Evolutionary conservation across 2,113 vertebrate species (phyloP).

Genomic region (Festucalex cinctus): DNA sequence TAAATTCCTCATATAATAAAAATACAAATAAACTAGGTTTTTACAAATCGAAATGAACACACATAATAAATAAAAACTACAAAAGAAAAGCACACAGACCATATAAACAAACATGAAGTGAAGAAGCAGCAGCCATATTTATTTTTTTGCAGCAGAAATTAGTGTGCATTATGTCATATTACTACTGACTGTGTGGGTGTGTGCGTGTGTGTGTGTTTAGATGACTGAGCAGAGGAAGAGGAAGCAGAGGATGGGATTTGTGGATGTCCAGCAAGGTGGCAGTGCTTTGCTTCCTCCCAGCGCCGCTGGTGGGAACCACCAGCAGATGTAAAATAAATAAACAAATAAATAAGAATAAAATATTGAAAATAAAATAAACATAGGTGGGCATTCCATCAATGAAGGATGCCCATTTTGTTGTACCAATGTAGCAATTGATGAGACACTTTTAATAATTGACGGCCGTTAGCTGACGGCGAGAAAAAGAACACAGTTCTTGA

Average conservation of each 20-base stretch:
- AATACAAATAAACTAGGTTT: too few species aligned
- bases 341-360: neutral
- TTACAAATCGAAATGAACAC: too few species aligned
- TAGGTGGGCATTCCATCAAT: too few species aligned
- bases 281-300: conserved; percentile 60
- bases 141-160: neutral
- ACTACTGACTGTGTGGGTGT: neutral
- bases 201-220: conserved; percentile 55
- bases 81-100: too few species aligned
- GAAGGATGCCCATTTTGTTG: too few species aligned
- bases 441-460: too few species aligned
- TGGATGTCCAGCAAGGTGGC: conserved; percentile 80
- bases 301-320: conserved; percentile 71
- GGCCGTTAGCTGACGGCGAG: too few species aligned
- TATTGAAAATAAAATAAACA: neutral
- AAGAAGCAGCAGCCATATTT: neutral
- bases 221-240: conserved; percentile 98
- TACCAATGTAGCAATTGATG: too few species aligned
- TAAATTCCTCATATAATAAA: too few species aligned
- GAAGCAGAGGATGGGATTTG: conserved; percentile 92
- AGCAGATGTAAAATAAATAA: conserved; percentile 58
- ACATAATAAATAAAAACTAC: too few species aligned
- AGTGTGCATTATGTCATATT: neutral
- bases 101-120: too few species aligned
- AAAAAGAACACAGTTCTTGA: too few species aligned